A percentile compares a stretch with the other conserved stretches of the same genome.
These are phyloP conservation scores for Caenorhabditis angaria DNA, from an alignment of 2,888 invertebrate species.

Conservation along the genomic window DNA sequence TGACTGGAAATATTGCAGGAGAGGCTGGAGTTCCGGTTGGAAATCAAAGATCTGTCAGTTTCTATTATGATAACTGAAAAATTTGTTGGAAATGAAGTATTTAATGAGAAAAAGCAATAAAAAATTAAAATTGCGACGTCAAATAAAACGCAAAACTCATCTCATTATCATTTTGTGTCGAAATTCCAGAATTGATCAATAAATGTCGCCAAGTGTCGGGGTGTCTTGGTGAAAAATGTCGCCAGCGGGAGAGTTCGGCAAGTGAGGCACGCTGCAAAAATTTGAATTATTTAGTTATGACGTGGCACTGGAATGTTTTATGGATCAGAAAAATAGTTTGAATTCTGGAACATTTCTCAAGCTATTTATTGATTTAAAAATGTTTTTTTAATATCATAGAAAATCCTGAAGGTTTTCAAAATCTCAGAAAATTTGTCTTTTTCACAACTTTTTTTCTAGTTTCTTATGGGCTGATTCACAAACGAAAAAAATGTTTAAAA, in stretches of 20 bases:
- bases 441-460: too few species aligned
- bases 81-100: neutral
- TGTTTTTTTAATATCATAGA: too few species aligned
- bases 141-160: constrained; percentile 45
- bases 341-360: too few species aligned
- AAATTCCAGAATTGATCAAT: constrained; percentile 28
- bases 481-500: too few species aligned
- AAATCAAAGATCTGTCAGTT: constrained; percentile 49
- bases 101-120: neutral
- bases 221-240: constrained; percentile 51
- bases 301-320: too few species aligned
- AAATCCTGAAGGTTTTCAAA: neutral
- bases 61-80: constrained; percentile 42
- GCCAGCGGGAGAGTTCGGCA: constrained; percentile 57
- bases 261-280: constrained; percentile 49
- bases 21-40: constrained; percentile 56
- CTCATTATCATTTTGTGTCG: constrained; percentile 19
- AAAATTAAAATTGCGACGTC: constrained; percentile 16
- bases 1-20: constrained; percentile 48
- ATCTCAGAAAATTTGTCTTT: too few species aligned
- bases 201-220: constrained; percentile 37
- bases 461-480: too few species aligned
- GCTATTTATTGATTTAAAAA: too few species aligned
- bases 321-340: too few species aligned
- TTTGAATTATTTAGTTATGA: neutral